A percentile compares a stretch with the other conserved stretches of the same genome.
phyloP scores from a whole-genome alignment of 1,140 invertebrate species.

The Parasteatoda tepidariorum region DNA sequence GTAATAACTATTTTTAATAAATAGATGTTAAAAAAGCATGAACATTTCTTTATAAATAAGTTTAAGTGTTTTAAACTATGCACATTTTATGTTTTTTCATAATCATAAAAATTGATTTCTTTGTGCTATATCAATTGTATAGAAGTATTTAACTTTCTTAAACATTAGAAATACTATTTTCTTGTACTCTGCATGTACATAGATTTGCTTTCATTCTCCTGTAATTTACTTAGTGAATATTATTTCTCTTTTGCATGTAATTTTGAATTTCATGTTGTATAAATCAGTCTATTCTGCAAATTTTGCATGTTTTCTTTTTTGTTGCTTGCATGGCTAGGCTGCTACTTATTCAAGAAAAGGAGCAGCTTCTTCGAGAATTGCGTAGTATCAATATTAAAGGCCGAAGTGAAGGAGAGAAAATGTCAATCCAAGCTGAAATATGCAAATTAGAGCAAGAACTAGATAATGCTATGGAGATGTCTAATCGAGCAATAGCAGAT shows the following conservation, averaged over 20 bases:
- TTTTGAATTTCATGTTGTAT: not conserved
- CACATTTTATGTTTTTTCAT: too few species aligned
- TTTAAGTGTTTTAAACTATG: too few species aligned
- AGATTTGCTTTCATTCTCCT: not conserved
- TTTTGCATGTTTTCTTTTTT: slow-evolving; percentile 46
- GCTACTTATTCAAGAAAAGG: slow-evolving; percentile 92
- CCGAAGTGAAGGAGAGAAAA: slow-evolving; percentile 85
- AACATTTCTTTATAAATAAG: too few species aligned
- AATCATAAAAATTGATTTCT: too few species aligned
- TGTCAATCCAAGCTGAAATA: slow-evolving; percentile 84
- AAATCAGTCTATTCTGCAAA: slow-evolving; percentile 34
- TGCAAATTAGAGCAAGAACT: slow-evolving; percentile 89
- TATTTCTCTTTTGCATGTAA: slow-evolving; percentile 22
- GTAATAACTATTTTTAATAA: too few species aligned
- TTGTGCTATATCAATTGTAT: too few species aligned
- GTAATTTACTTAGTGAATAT: not conserved
- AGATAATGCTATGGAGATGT: slow-evolving; percentile 89
- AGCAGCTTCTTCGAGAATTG: slow-evolving; percentile 89
- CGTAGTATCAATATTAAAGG: slow-evolving; percentile 88
- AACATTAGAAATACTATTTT: too few species aligned
- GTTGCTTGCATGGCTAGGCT: slow-evolving; percentile 72
- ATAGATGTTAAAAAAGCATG: too few species aligned
- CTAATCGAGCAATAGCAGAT: slow-evolving; percentile 93
- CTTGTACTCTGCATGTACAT: not conserved
- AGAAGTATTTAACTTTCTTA: too few species aligned